phyloP scores from a whole-genome alignment of 37 sponge, comb jelly and placozoan species.

The Axinella damicornis region DNA sequence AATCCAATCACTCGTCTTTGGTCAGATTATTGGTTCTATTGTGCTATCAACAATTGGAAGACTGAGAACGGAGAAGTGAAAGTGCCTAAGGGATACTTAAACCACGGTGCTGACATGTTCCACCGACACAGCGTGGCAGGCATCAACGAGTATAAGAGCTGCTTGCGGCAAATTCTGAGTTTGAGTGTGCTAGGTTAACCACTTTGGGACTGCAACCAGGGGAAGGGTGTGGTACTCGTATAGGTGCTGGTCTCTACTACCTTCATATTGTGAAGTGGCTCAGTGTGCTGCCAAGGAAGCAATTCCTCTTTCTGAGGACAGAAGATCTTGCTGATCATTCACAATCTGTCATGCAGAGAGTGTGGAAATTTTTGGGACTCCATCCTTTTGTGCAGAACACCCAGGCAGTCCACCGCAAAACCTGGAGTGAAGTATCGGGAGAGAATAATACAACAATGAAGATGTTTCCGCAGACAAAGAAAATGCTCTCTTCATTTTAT shows the following conservation, averaged over 20 bases:
- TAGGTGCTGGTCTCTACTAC: slow-evolving; percentile 25
- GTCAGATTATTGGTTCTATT: slow-evolving; percentile 46
- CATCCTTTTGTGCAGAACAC: too few relatives aligned
- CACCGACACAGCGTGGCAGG: background rate
- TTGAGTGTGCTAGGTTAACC: slow-evolving; percentile 4
- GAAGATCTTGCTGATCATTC: slow-evolving; percentile 3
- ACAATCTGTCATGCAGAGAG: background rate
- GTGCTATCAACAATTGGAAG: background rate
- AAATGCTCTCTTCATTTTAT: background rate
- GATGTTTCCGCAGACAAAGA: too few relatives aligned
- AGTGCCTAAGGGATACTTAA: background rate
- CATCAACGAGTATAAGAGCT: background rate
- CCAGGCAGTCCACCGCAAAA: too few relatives aligned
- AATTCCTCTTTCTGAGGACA: background rate
- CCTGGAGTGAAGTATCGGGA: too few relatives aligned
- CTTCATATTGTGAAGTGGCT: slow-evolving; percentile 22
- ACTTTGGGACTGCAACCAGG: background rate
- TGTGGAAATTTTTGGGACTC: slow-evolving; percentile 13
- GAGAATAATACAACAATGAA: too few relatives aligned
- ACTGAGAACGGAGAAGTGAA: background rate
- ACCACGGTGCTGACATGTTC: slow-evolving; percentile 11
- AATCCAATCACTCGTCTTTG: slow-evolving; percentile 43
- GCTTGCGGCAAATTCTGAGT: background rate
- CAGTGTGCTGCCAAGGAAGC: background rate
- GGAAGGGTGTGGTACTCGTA: background rate